A percentile compares a stretch with the other conserved stretches of the same genome.
phyloP scores from a whole-genome alignment of 2,113 vertebrate species.

The Pseudorhombus dupliciocellatus region DNA sequence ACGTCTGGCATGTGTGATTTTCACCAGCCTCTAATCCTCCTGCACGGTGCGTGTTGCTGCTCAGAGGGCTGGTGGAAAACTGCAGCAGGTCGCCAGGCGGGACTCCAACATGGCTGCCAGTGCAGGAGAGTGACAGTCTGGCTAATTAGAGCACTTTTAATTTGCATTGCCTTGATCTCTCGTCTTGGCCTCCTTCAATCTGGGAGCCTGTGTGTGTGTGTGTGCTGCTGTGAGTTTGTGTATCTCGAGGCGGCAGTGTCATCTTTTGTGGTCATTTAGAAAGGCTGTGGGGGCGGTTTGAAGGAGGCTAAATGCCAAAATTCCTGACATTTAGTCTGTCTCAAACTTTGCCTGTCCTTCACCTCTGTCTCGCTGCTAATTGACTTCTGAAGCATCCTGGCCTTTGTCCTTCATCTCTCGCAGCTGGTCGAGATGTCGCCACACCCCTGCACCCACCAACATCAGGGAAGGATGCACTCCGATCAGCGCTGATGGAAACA shows the following conservation, averaged over 20 bases:
- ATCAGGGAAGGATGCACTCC: no score
- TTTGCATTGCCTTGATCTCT: conserved; percentile 67
- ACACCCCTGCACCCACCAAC: neutral
- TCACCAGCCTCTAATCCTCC: conserved; percentile 48
- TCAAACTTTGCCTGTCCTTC: conserved; percentile 13
- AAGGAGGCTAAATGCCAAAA: conserved; percentile 8
- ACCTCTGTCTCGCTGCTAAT: neutral
- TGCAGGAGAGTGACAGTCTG: conserved; percentile 61
- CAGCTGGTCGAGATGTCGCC: neutral
- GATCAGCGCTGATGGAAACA: no score
- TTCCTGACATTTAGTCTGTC: conserved; percentile 7
- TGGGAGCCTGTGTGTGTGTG: conserved; percentile 15
- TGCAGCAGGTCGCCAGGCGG: conserved; percentile 39
- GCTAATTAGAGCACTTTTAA: conserved; percentile 72
- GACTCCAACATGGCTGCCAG: conserved; percentile 56
- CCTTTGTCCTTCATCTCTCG: conserved; percentile 4
- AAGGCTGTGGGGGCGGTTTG: conserved; percentile 11
- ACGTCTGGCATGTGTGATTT: conserved; percentile 47
- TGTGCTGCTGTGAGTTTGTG: conserved; percentile 13
- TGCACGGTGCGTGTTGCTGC: conserved; percentile 31
- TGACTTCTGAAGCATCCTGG: conserved; percentile 1
- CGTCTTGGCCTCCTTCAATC: conserved; percentile 51
- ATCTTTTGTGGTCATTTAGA: conserved; percentile 43
- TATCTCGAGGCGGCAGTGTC: conserved; percentile 47
- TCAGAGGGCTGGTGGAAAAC: conserved; percentile 31